Evolutionary conservation across 1,140 invertebrate genomes (phyloP).

Genomic region (Drosophila burlai): DNA sequence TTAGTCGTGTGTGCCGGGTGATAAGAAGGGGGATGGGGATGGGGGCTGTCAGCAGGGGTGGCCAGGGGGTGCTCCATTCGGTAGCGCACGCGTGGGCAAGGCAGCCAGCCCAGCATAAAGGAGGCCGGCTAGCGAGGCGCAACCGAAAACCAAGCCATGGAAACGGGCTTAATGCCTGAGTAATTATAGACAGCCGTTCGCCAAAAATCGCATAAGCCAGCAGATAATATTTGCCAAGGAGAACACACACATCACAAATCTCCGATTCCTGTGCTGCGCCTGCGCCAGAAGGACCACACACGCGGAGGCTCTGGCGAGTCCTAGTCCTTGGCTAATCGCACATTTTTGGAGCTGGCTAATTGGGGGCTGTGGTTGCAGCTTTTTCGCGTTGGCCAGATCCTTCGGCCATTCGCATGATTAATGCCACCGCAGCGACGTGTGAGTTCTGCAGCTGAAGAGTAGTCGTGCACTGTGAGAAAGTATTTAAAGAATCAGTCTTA

Average conservation of each 20-base stretch:
- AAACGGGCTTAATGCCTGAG: conserved; percentile 79
- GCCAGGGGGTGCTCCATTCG: conserved; percentile 42
- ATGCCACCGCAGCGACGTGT: conserved; percentile 77
- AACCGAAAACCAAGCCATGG: conserved; percentile 76
- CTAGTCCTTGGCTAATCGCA: conserved; percentile 52
- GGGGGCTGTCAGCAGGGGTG: conserved; percentile 4
- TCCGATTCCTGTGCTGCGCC: conserved; percentile 19
- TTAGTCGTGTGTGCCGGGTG: conserved; percentile 63
- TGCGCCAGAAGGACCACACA: conserved; percentile 60
- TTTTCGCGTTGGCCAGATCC: conserved; percentile 22
- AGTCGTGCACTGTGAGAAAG: conserved; percentile 15
- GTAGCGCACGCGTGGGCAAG: conserved; percentile 77
- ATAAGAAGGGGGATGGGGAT: conserved; percentile 10
- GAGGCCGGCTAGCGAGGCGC: conserved; percentile 80
- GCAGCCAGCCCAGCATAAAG: conserved; percentile 75
- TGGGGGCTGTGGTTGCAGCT: conserved; percentile 51
- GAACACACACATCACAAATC: not conserved
- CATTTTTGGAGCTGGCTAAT: conserved; percentile 55
- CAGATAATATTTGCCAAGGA: conserved; percentile 11
- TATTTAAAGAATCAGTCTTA: not conserved
- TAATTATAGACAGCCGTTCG: conserved; percentile 67
- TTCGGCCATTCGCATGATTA: conserved; percentile 63
- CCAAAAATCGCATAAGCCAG: conserved; percentile 39
- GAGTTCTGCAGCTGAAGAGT: conserved; percentile 63
- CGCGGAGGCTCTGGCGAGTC: conserved; percentile 1